Percentiles rank a stretch among this genome's conserved stretches.
These are phyloP conservation scores for Cabera pusaria DNA, from an alignment of 2,888 invertebrate species.

Conservation along the genomic window DNA sequence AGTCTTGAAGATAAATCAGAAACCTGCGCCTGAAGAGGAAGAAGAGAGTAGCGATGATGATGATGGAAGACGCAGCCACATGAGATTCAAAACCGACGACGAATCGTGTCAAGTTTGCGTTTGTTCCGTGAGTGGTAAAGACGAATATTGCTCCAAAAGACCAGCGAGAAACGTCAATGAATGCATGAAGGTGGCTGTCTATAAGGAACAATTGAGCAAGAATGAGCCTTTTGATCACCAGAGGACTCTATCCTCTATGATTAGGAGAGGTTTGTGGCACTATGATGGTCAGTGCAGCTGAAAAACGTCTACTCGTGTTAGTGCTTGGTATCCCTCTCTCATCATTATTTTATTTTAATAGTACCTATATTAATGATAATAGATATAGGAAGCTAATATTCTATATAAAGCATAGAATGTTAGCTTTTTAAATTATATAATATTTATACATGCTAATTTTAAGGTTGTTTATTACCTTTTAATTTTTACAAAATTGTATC, in stretches of 20 bases:
- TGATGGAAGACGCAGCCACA: slow-evolving; percentile 43
- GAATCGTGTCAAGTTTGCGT: slow-evolving; percentile 60
- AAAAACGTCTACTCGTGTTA: no score
- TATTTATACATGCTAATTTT: no score
- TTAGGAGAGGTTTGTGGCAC: slow-evolving; percentile 53
- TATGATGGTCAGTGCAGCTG: slow-evolving; percentile 12
- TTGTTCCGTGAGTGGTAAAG: slow-evolving; percentile 58
- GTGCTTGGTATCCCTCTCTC: no score
- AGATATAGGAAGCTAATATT: no score
- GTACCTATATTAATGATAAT: no score
- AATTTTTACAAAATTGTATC: no score
- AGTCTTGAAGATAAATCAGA: slow-evolving; percentile 41
- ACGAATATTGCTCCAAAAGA: slow-evolving; percentile 59
- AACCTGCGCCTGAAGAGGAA: not conserved
- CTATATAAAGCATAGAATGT: no score
- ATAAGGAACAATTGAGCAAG: slow-evolving; percentile 35
- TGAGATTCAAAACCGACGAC: slow-evolving; percentile 45
- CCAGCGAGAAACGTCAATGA: slow-evolving; percentile 65
- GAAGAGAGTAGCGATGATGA: slow-evolving; percentile 25
- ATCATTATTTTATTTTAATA: no score
- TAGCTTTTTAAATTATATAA: no score
- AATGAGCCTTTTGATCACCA: slow-evolving; percentile 51
- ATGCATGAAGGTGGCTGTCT: slow-evolving; percentile 48
- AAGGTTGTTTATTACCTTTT: no score
- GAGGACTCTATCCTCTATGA: slow-evolving; percentile 45